Conservation (phyloP, 2,797 vertebrate species). For the Syncerus caffer region DNA sequence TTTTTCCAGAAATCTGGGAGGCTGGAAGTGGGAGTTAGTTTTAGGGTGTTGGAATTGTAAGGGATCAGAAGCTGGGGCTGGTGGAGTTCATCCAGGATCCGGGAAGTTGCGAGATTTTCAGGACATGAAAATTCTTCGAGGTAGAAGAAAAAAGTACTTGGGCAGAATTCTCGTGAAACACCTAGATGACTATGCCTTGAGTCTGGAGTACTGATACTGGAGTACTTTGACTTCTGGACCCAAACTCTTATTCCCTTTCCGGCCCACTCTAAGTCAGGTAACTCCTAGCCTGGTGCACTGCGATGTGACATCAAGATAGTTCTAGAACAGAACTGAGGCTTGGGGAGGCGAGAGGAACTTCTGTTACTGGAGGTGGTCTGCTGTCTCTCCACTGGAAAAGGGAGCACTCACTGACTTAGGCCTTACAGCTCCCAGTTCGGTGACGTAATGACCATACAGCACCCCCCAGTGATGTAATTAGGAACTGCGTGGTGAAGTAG, state of each 20-base stretch:
- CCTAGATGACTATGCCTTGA: not conserved
- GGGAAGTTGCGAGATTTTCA: not conserved
- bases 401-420: not conserved
- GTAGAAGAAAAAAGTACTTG: not conserved
- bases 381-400: not conserved
- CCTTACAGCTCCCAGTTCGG: not conserved
- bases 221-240: not conserved
- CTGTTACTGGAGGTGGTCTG: not conserved
- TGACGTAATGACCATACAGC: conserved; percentile 45
- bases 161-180: not conserved
- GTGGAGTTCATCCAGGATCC: not conserved
- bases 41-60: not conserved
- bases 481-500: not conserved
- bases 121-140: not conserved
- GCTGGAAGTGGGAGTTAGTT: not conserved
- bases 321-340: not conserved
- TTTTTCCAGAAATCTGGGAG: not conserved
- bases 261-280: not conserved
- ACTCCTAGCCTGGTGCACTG: not conserved
- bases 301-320: not conserved
- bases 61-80: not conserved
- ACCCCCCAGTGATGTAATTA: conserved; percentile 54
- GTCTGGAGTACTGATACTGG: not conserved
- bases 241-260: not conserved
- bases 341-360: not conserved